phyloP scores from a whole-genome alignment of 2,888 invertebrate genomes.

The Tenthredo livida region DNA sequence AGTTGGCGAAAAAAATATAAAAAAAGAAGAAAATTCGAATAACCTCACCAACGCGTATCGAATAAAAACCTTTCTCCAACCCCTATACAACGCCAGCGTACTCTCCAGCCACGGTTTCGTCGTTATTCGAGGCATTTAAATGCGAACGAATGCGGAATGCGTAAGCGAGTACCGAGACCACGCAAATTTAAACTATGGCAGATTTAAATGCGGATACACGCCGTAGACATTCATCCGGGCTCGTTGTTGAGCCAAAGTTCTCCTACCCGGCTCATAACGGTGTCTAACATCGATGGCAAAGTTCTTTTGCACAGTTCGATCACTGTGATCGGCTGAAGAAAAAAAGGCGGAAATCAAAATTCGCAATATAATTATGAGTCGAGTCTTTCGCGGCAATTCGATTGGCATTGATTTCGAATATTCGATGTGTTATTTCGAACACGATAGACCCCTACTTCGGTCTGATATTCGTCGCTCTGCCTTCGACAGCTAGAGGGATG shows the following conservation, averaged over 20 bases:
- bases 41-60: background rate
- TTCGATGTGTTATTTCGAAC: background rate
- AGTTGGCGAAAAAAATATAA: background rate
- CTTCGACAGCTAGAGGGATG: background rate
- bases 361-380: background rate
- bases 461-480: background rate
- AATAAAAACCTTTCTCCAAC: slow-evolving; percentile 21
- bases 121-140: slow-evolving; percentile 49
- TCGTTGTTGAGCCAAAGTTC: background rate
- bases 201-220: slow-evolving; percentile 49
- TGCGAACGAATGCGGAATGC: slow-evolving; percentile 47
- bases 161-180: slow-evolving; percentile 30
- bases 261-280: background rate
- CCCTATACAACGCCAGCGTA: background rate
- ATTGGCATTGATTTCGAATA: background rate
- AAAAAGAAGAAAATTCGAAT: background rate
- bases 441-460: background rate
- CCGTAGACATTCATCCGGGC: slow-evolving; percentile 33
- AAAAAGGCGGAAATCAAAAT: background rate
- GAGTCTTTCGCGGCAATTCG: no score
- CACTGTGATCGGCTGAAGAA: background rate
- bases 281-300: background rate
- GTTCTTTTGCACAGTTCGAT: background rate
- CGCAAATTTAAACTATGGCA: slow-evolving; percentile 33
- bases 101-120: slow-evolving; percentile 13